Evolutionary conservation across 2,113 vertebrate species (phyloP), one percentile per base, ranked within the genome.

Genomic region (Cavia aperea): DNA sequence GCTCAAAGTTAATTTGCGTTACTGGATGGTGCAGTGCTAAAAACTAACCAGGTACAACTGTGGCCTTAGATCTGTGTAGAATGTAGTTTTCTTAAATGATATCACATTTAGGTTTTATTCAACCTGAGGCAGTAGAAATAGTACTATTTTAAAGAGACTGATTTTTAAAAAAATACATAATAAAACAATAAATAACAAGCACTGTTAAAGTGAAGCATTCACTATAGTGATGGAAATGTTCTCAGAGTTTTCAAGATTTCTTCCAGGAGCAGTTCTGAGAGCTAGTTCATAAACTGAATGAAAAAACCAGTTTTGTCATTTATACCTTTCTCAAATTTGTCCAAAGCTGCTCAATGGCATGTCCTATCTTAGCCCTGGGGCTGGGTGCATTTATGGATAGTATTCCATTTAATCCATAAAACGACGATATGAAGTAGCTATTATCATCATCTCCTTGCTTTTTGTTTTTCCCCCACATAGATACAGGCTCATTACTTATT

Each of bases 261-360:
- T 82, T 94, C 88, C 66, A 91, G 60, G 49, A 77, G 58, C 10
- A 87, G 49, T 70, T 81, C n/a, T 83, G 43, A 86, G 24, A 90
- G 65, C 31, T 90, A 91, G 70, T 85, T 90, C 73, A 92, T 66
- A 49, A 88, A 95, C 5, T 89, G 51, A 7, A 79, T 15, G 21
- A 94, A 63, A 91, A 95, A 93, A 78, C 29, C 66, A 85, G n/a
- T 91, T 94, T 73, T 92, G 39, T 62, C 86, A 84, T 54, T 93
- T 83, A 87, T 1, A 93, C 15, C 54, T 82, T 78, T 93, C 26
- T 95, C 68, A 68, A 84, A 92, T 91, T 81, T 93, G 68, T 82
- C 15, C 31, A n/a, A 83, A 93, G 93, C 54, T 90, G 83, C 26
- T 81, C 84, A 68, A 88, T 0, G 81, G 51, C n/a, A 90, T 15